Evolutionary conservation across 2,888 invertebrate genomes (phyloP).

Genomic region (Mesochorus sp.): DNA sequence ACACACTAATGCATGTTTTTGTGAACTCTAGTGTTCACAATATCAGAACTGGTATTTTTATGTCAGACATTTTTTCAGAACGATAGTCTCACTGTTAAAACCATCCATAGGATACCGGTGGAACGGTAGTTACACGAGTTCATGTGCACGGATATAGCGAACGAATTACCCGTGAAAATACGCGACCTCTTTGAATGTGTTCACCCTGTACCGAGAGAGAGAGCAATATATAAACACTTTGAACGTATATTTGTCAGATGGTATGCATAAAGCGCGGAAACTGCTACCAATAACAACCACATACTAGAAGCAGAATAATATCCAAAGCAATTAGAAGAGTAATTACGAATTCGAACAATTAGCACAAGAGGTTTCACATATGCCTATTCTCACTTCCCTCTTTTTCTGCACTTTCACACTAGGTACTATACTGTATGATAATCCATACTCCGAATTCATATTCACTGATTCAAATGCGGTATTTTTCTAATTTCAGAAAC

Average conservation of each 20-base stretch:
- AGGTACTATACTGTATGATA: too few species aligned
- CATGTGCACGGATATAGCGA: constrained; percentile 26
- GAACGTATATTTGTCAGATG: constrained; percentile 51
- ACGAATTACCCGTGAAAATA: constrained; percentile 58
- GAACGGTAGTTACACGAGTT: constrained; percentile 44
- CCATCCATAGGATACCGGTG: constrained; percentile 1
- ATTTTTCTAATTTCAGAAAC: too few species aligned
- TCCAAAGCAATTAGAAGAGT: constrained; percentile 29
- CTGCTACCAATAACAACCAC: constrained; percentile 37
- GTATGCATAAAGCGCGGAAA: constrained; percentile 31
- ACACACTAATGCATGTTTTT: neutral
- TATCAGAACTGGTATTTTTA: constrained; percentile 63
- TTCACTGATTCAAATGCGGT: too few species aligned
- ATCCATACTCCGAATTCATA: too few species aligned
- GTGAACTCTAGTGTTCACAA: constrained; percentile 32
- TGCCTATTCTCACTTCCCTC: neutral
- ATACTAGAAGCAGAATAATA: constrained; percentile 15
- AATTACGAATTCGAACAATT: constrained; percentile 51
- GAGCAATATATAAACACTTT: constrained; percentile 1
- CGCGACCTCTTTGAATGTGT: constrained; percentile 5
- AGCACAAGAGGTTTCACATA: neutral
- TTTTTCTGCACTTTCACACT: neutral
- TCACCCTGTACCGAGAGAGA: neutral
- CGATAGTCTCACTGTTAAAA: constrained; percentile 22
- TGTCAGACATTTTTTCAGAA: constrained; percentile 55